phyloP scores from a whole-genome alignment of 2,113 vertebrate genomes.

The Brachyhypopomus occidentalis region DNA sequence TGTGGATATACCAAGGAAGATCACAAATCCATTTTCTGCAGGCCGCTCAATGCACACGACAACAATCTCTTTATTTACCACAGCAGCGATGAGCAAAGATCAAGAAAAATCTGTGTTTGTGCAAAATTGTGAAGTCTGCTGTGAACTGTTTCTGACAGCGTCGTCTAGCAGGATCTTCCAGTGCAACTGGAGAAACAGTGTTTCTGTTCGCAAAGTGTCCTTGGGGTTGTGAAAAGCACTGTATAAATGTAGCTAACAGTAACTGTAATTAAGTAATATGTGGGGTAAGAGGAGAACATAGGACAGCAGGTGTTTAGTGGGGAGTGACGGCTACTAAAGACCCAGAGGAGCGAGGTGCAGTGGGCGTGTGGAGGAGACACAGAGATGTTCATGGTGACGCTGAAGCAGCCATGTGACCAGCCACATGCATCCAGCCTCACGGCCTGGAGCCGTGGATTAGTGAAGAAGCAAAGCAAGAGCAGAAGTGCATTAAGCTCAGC shows the following conservation, averaged over 20 bases:
- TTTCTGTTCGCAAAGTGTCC: background rate
- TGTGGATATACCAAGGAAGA: conserved; percentile 23
- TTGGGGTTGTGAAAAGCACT: too few species aligned
- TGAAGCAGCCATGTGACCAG: conserved; percentile 26
- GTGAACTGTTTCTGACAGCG: conserved; percentile 19
- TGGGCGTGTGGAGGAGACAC: conserved; percentile 14
- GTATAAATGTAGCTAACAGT: too few species aligned
- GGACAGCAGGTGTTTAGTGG: conserved; percentile 24
- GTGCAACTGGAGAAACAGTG: conserved; percentile 6
- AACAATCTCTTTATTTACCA: background rate
- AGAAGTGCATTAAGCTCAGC: background rate
- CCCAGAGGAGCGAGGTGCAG: conserved; percentile 10
- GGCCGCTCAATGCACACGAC: background rate
- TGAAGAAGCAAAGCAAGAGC: background rate
- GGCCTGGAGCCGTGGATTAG: background rate
- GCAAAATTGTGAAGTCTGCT: conserved; percentile 1
- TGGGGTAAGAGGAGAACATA: conserved; percentile 36
- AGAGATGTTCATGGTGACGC: conserved; percentile 27
- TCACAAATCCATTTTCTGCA: conserved; percentile 1
- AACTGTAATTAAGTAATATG: conserved; percentile 15
- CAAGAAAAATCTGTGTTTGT: conserved; percentile 20
- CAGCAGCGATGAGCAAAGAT: background rate
- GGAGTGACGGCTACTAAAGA: conserved; percentile 46
- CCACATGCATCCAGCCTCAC: conserved; percentile 30
- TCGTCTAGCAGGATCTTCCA: background rate